These are phyloP conservation scores for Lophius piscatorius DNA, from an alignment of 2,113 vertebrate species.

Conservation along the genomic window DNA sequence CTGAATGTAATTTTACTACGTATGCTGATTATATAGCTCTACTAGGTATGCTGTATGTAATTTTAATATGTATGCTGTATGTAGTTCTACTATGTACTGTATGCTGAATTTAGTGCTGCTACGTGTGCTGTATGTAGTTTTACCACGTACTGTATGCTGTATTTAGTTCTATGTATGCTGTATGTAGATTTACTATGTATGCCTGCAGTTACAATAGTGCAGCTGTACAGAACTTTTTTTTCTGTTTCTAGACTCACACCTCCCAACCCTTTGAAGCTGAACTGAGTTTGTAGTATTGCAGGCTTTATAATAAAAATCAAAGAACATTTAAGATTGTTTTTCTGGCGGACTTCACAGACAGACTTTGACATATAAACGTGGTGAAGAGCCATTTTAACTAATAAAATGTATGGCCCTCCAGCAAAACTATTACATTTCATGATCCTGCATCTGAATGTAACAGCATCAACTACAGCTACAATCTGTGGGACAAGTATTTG, in stretches of 20 bases:
- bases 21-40: too few species aligned
- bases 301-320: conserved; percentile 6
- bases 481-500: conserved; percentile 9
- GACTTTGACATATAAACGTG: too few species aligned
- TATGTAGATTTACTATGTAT: too few species aligned
- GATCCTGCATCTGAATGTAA: background rate
- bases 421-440: background rate
- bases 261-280: too few species aligned
- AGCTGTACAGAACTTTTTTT: background rate
- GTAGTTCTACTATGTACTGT: too few species aligned
- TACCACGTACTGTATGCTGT: too few species aligned
- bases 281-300: background rate
- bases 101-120: too few species aligned
- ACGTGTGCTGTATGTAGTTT: too few species aligned
- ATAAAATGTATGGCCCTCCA: background rate
- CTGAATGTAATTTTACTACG: too few species aligned
- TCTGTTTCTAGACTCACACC: background rate
- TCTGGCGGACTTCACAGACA: background rate
- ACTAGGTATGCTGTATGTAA: too few species aligned
- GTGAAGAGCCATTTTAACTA: background rate
- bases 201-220: background rate
- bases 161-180: too few species aligned
- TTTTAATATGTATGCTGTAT: too few species aligned
- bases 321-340: background rate
- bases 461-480: background rate